phyloP scores from a whole-genome alignment of 2,888 invertebrate species.

The Mesorhabditis belari region DNA sequence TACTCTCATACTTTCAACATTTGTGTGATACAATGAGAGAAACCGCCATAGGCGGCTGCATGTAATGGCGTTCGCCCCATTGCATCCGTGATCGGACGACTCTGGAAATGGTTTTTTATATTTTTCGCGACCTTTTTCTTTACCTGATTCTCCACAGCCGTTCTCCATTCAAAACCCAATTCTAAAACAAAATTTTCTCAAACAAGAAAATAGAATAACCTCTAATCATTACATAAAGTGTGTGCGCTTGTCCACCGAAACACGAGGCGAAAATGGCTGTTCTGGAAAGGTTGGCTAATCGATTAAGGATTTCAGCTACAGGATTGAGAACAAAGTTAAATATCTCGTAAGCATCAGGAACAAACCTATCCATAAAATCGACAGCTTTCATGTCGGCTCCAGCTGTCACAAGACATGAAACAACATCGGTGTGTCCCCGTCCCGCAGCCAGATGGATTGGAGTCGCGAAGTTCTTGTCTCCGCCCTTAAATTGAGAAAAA shows the following conservation, averaged over 20 bases:
- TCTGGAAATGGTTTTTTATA: too few relatives aligned
- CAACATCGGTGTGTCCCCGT: constrained; percentile 36
- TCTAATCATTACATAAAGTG: constrained; percentile 42
- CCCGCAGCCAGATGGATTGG: constrained; percentile 47
- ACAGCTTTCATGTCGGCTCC: constrained; percentile 29
- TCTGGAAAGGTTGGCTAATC: too few relatives aligned
- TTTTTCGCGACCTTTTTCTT: too few relatives aligned
- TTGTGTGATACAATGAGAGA: constrained; percentile 36
- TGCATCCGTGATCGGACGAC: constrained; percentile 20
- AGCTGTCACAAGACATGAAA: constrained; percentile 25
- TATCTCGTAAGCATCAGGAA: too few relatives aligned
- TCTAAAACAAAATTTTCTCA: too few relatives aligned
- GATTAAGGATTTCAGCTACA: too few relatives aligned
- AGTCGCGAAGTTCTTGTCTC: constrained; percentile 29
- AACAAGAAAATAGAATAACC: too few relatives aligned
- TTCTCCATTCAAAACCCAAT: constrained; percentile 33
- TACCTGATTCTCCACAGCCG: neutral
- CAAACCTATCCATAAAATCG: constrained; percentile 19
- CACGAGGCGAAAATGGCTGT: constrained; percentile 49
- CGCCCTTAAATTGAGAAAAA: constrained; percentile 3
- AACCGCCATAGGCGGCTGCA: constrained; percentile 45
- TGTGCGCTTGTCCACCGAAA: constrained; percentile 45
- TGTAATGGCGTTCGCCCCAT: constrained; percentile 42
- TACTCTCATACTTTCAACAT: constrained; percentile 19
- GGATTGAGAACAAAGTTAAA: too few relatives aligned